These are phyloP conservation scores for Saccostrea glomerata DNA, from an alignment of 1,140 invertebrate species.

Conservation along the genomic window DNA sequence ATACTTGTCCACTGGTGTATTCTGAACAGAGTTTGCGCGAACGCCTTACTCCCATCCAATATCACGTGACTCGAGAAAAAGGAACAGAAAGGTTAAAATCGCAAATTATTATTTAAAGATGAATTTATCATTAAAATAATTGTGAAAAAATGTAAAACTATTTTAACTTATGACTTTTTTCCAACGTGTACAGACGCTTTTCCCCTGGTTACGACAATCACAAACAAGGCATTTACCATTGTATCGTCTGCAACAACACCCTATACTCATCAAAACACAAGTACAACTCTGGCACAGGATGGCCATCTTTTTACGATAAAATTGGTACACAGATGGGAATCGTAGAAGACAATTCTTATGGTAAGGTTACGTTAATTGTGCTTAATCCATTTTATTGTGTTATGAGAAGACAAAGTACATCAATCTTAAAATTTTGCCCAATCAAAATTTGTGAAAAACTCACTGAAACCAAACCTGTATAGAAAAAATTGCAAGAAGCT, in stretches of 20 bases:
- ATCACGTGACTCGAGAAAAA: slow-evolving; percentile 40
- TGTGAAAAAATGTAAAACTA: no score
- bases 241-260: slow-evolving; percentile 93
- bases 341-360: slow-evolving; percentile 5
- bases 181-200: neutral
- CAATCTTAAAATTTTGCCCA: no score
- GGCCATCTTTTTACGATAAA: slow-evolving; percentile 98
- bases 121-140: no score
- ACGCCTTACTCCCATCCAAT: slow-evolving; percentile 14
- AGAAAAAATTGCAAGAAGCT: no score
- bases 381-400: no score
- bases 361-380: neutral
- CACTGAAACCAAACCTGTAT: no score
- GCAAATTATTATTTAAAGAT: no score
- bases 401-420: no score
- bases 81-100: slow-evolving; percentile 26
- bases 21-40: slow-evolving; percentile 7
- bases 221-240: slow-evolving; percentile 79
- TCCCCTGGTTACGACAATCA: slow-evolving; percentile 14
- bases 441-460: no score
- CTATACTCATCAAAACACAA: slow-evolving; percentile 95
- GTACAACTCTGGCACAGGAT: slow-evolving; percentile 97
- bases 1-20: neutral
- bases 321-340: slow-evolving; percentile 86
- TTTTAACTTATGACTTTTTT: neutral